Conservation (phyloP, 2,888 invertebrate species). For the Lasioglossum vierecki region DNA sequence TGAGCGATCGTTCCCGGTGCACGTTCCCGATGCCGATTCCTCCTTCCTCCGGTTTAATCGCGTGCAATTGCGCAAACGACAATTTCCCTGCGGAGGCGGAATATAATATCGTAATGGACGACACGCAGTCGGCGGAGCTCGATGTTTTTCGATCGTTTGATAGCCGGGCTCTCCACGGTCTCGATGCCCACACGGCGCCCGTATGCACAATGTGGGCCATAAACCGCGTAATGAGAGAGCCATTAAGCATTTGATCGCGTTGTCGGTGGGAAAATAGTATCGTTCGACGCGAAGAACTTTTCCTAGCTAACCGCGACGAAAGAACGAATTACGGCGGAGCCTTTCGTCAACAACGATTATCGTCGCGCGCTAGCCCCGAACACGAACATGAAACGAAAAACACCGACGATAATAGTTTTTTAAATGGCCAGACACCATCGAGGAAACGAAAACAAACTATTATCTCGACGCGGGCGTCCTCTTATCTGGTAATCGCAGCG, state of each 20-base stretch:
- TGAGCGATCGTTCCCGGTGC: neutral
- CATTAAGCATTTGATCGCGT: constrained; percentile 38
- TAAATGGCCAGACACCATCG: neutral
- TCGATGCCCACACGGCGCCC: constrained; percentile 52
- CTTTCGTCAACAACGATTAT: neutral
- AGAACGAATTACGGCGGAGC: neutral
- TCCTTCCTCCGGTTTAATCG: constrained; percentile 6
- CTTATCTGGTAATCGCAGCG: constrained; percentile 7
- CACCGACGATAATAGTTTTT: neutral
- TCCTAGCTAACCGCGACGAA: neutral
- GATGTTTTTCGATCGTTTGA: constrained; percentile 50
- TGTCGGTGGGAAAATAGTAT: constrained; percentile 41
- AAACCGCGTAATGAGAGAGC: constrained; percentile 39
- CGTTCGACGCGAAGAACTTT: neutral
- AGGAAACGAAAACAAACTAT: neutral
- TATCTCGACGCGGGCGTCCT: constrained; percentile 8
- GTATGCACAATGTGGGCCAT: constrained; percentile 37
- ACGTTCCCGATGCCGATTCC: neutral
- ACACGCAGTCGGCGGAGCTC: constrained; percentile 24
- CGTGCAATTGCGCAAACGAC: constrained; percentile 36
- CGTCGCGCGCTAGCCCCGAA: neutral
- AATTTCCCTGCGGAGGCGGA: constrained; percentile 40
- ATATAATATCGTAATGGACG: constrained; percentile 39
- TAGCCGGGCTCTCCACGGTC: constrained; percentile 24
- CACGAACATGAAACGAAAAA: neutral